A percentile compares a stretch with the other conserved stretches of the same genome.
Evolutionary conservation across 2,113 vertebrate species (phyloP).

Genomic region (Rhagologus leucostigma): DNA sequence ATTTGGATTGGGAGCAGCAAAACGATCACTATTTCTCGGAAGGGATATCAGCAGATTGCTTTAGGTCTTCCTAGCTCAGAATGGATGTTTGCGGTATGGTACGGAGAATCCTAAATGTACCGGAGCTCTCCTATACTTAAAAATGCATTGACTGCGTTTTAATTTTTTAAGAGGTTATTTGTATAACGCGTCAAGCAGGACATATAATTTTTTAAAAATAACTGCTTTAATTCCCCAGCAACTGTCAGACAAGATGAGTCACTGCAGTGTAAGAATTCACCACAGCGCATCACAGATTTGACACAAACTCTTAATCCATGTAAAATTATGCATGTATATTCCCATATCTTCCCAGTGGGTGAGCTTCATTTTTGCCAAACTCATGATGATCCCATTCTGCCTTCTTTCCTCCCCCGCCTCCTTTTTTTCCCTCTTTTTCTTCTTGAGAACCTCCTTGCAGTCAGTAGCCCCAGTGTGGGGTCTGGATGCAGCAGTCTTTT

Average conservation of each 20-base stretch:
- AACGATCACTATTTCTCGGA: constrained; percentile 17
- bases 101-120: constrained; percentile 28
- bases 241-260: constrained; percentile 61
- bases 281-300: constrained; percentile 28
- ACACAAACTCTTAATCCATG: constrained; percentile 53
- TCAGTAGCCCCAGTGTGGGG: accelerated
- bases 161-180: constrained; percentile 63
- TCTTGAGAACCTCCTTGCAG: not conserved
- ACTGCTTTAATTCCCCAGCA: constrained; percentile 59
- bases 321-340: constrained; percentile 51
- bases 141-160: constrained; percentile 35
- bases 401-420: not conserved
- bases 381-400: constrained; percentile 20
- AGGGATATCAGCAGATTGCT: constrained; percentile 2
- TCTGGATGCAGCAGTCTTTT: not conserved
- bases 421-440: not conserved
- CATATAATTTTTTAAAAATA: constrained; percentile 60
- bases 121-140: constrained; percentile 42
- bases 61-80: constrained; percentile 23
- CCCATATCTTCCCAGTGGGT: constrained; percentile 6
- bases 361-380: constrained; percentile 19
- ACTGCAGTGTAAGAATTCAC: constrained; percentile 30
- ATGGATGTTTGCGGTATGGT: constrained; percentile 11
- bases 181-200: constrained; percentile 54
- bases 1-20: not conserved